These are phyloP conservation scores for Drosophila willistoni DNA, from an alignment of 1,140 invertebrate species.

Conservation along the genomic window DNA sequence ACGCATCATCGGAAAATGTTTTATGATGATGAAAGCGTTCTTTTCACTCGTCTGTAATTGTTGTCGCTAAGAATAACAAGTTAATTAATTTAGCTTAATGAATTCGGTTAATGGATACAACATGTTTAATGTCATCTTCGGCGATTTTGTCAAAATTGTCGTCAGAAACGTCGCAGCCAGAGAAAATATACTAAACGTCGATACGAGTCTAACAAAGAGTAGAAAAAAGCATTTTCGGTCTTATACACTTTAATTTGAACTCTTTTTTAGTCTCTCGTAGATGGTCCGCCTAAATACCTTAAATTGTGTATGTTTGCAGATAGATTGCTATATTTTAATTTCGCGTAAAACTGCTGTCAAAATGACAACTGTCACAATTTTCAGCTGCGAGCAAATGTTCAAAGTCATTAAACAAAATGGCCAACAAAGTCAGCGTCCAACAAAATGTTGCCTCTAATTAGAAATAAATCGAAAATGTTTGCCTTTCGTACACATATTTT, in stretches of 20 bases:
- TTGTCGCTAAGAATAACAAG: slow-evolving; percentile 78
- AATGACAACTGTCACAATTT: slow-evolving; percentile 74
- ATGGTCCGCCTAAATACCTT: neutral
- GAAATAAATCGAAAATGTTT: slow-evolving; percentile 81
- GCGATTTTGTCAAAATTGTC: slow-evolving; percentile 63
- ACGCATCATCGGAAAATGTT: slow-evolving; percentile 77
- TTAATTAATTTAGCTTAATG: slow-evolving; percentile 79
- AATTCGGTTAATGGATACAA: slow-evolving; percentile 77
- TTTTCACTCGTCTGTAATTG: slow-evolving; percentile 76
- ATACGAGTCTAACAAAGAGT: slow-evolving; percentile 10
- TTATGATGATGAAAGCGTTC: slow-evolving; percentile 78
- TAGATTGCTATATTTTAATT: slow-evolving; percentile 23
- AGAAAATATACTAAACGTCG: neutral
- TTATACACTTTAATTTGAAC: too few relatives aligned
- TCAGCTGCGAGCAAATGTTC: slow-evolving; percentile 75
- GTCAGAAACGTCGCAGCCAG: neutral
- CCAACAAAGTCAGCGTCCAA: slow-evolving; percentile 36
- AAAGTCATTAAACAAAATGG: slow-evolving; percentile 71
- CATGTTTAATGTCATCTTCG: slow-evolving; percentile 74
- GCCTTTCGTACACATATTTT: slow-evolving; percentile 61
- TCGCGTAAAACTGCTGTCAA: slow-evolving; percentile 52
- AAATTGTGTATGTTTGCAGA: neutral
- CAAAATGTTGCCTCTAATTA: slow-evolving; percentile 75
- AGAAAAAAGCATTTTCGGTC: neutral
- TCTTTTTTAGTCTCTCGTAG: too few relatives aligned